Evolutionary conservation across 2,888 invertebrate species (phyloP).

Genomic region (Plusia festucae): DNA sequence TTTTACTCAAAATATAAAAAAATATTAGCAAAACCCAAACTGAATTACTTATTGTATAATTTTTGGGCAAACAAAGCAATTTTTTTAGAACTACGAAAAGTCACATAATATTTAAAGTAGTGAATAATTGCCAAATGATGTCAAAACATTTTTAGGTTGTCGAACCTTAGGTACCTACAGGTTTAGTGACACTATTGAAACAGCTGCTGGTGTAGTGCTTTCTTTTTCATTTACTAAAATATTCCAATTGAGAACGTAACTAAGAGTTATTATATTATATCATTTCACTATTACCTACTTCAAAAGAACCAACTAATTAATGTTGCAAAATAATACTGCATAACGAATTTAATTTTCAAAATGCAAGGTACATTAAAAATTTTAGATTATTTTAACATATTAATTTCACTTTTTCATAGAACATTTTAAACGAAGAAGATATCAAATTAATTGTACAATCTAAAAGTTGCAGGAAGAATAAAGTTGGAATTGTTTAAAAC

Average conservation of each 20-base stretch:
- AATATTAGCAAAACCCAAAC: too few relatives aligned
- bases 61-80: too few relatives aligned
- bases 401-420: background rate
- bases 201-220: background rate
- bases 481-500: background rate
- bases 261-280: background rate
- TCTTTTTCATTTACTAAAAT: background rate
- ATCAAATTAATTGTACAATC: background rate
- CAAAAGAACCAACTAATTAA: constrained; percentile 8
- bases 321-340: background rate
- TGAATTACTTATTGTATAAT: too few relatives aligned
- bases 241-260: constrained; percentile 1
- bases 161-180: too few relatives aligned
- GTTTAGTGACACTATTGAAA: background rate
- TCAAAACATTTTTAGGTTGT: too few relatives aligned
- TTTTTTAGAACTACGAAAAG: too few relatives aligned
- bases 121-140: too few relatives aligned
- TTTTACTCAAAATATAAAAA: too few relatives aligned
- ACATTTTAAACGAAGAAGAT: background rate
- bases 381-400: background rate
- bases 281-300: constrained; percentile 1
- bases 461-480: background rate
- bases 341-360: background rate
- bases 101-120: too few relatives aligned
- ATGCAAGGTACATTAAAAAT: background rate